Evolutionary conservation across 2,888 invertebrate genomes (phyloP), one percentile per base, ranked within the genome.

Genomic region (Mechanitis messenoides): DNA sequence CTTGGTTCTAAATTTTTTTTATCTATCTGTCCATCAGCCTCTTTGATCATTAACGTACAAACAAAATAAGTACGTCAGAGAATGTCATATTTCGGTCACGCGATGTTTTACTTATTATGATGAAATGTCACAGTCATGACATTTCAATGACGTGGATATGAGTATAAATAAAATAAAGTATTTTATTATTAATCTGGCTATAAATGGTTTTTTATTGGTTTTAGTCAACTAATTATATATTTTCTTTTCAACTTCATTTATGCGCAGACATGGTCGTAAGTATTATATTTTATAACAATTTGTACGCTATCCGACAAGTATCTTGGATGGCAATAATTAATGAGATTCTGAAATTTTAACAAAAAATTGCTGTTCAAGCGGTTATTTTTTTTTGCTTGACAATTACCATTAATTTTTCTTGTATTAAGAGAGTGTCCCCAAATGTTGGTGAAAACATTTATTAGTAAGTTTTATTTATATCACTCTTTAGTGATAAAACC

Each of bases 71-170:
- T 57, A 47, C 47, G 47, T 33, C 45, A 62, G 53, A 45, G 47
- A 42, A 60, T 56, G 56, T 54, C 46, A 53, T 62, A 59, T 58
- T 58, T 59, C 53, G 50, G 60, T 58, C 60, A 65, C 65, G 60
- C 60, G 53, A 65, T 20, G 12, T 56, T 33, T 55, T 53, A 60
- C 62, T 58, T 60, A 62, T 62, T 58, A 58, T 47, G 62, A 65
- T 65, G 46, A 53, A 47, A 56, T 28, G 60, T 58, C 62, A 54
- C 53, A 60, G 7, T 20, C 35, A 35, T 53, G 45, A 42, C 42
- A 42, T 11, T 42, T 42, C 42, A 42, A 42, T 42, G 42, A 42
- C 42, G 9, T 9, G 11, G 9, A 38, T 42, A 33, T 42, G 28
- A 33, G 12, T 55, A 38, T 20, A 33, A 53, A 31, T 53, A 53